These are phyloP conservation scores for Saccostrea cuccullata DNA, from an alignment of 1,140 invertebrate genomes.

Conservation along the genomic window DNA sequence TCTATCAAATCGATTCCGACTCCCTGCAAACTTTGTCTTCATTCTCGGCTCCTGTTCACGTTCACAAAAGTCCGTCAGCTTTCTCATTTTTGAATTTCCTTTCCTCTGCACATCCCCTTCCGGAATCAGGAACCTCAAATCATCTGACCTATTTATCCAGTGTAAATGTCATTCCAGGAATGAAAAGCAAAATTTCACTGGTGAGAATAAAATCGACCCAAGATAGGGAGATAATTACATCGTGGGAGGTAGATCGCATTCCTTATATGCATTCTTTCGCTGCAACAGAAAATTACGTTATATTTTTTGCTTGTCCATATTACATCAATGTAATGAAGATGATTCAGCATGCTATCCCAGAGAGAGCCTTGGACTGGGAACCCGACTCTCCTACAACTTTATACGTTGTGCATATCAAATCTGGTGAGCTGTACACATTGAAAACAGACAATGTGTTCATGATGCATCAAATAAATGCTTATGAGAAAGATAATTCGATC, in stretches of 20 bases:
- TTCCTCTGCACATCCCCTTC: constrained; percentile 73
- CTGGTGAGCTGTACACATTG: constrained; percentile 60
- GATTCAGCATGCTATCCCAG: constrained; percentile 64
- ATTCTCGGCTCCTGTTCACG: constrained; percentile 68
- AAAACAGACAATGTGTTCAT: constrained; percentile 66
- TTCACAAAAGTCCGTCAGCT: constrained; percentile 42
- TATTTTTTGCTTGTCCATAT: constrained; percentile 71
- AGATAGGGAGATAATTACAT: constrained; percentile 64
- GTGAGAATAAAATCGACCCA: constrained; percentile 65
- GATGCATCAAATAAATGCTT: constrained; percentile 75
- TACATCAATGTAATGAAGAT: constrained; percentile 68
- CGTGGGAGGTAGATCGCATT: constrained; percentile 66
- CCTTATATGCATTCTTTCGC: constrained; percentile 77
- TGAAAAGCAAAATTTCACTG: constrained; percentile 62
- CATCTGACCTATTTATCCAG: constrained; percentile 69
- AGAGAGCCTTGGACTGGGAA: constrained; percentile 70
- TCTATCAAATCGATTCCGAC: constrained; percentile 65
- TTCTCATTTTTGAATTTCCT: constrained; percentile 65
- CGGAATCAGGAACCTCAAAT: constrained; percentile 65
- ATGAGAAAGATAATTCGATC: constrained; percentile 55
- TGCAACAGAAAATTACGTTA: constrained; percentile 68
- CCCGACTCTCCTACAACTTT: constrained; percentile 61
- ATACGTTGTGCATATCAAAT: constrained; percentile 66
- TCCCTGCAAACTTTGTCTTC: constrained; percentile 52
- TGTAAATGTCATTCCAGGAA: constrained; percentile 63